phyloP scores from a whole-genome alignment of 2,113 vertebrate species.

The Sardina pilchardus region DNA sequence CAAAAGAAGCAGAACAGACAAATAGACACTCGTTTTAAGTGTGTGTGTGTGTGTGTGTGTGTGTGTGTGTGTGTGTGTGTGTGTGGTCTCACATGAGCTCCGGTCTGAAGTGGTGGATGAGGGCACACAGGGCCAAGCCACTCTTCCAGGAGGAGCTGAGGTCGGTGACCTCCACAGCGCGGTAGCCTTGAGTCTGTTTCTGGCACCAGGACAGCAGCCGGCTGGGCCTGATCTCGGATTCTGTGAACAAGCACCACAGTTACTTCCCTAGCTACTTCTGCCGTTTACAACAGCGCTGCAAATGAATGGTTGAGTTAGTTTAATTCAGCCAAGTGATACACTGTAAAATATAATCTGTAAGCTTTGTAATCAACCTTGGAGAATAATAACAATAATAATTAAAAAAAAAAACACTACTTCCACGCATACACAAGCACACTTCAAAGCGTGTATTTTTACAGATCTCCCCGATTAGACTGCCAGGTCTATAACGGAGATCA shows the following conservation, averaged over 20 bases:
- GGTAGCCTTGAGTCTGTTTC: slow-evolving; percentile 87
- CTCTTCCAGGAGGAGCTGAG: slow-evolving; percentile 87
- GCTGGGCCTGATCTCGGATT: slow-evolving; percentile 83
- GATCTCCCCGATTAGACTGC: neutral
- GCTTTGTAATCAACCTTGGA: neutral
- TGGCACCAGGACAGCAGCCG: slow-evolving; percentile 93
- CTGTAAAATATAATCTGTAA: neutral
- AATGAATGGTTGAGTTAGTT: neutral
- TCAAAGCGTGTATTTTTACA: slow-evolving; percentile 30
- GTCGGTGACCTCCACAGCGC: slow-evolving; percentile 78
- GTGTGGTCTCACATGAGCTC: slow-evolving; percentile 80
- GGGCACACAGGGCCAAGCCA: slow-evolving; percentile 89
- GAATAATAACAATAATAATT: too few relatives aligned
- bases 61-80: neutral
- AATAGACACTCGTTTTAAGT: too few relatives aligned
- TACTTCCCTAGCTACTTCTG: neutral
- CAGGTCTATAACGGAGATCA: neutral
- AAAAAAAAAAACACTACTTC: slow-evolving; percentile 5
- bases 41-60: neutral
- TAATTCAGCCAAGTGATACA: neutral
- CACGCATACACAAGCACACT: slow-evolving; percentile 25
- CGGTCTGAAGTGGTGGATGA: slow-evolving; percentile 89
- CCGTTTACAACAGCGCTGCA: neutral
- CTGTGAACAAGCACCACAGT: slow-evolving; percentile 62
- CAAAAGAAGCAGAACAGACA: too few relatives aligned